Evolutionary conservation across 2,113 vertebrate genomes (phyloP), one percentile per base, ranked within the genome.

Genomic region (Osmerus eperlanus): DNA sequence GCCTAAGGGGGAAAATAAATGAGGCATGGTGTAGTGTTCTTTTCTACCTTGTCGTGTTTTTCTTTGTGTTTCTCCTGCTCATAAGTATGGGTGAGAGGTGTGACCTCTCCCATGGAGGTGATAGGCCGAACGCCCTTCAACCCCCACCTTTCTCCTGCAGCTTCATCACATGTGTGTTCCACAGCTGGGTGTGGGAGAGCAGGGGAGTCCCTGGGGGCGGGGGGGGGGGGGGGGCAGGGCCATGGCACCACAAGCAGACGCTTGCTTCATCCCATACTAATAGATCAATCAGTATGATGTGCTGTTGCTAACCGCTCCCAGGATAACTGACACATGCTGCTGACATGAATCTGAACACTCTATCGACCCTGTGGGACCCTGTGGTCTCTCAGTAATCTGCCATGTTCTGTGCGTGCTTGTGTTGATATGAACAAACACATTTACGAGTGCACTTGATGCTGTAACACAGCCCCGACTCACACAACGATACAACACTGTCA

Each of bases 1-100:
- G 14, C 60, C 55, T 72, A 76, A 60, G 78, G 68, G 75, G 74
- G 54, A 62, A 84, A 84, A 78, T 71, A 83, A 88, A 81, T 75
- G 67, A 84, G 68, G 53, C 62, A 53, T 75, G 18, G 14, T 32
- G 29, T 32, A 4, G 47, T 69, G 73, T 56, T 25, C 60, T 72
- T 75, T 56, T 12, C n/a, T 7, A 18, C 56, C 21, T 13, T 60
- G 58, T 47, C 2, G 4, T 11, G 9, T 47, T 3, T 47, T 47
- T 47, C 0, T 21, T 21, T 52, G n/a, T n/a, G 58, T 51, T 0
- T 56, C 19, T 61, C 8, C n/a, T 29, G 53, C 41, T 47, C 41
- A 47, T 21, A 19, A 16, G 32, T 19, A 51, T 47, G 64, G n/a
- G 4, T 21, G 64, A 19, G 23, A 29, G 28, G 53, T n/a, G 18